Percentiles rank a stretch among this genome's conserved stretches.
These are phyloP conservation scores for Ondatra zibethicus DNA, from an alignment of 2,113 vertebrate genomes.

Conservation along the genomic window DNA sequence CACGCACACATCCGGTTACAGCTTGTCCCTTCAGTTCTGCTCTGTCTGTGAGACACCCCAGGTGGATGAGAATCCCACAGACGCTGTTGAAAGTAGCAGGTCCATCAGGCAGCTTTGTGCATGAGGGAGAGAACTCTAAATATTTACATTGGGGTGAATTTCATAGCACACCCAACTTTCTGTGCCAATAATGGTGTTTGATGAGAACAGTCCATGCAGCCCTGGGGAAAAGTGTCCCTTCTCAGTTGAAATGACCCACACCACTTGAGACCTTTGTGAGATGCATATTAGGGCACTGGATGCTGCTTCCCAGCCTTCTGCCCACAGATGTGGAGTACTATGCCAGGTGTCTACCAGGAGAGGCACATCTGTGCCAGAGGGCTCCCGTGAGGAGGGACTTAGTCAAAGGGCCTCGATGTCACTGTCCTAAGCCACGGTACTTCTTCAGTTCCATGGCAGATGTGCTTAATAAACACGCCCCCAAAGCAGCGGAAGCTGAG, in stretches of 20 bases:
- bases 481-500: accelerated
- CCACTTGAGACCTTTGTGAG: not conserved
- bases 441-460: not conserved
- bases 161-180: too few species aligned
- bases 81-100: constrained; percentile 26
- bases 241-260: not conserved
- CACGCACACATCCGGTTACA: constrained; percentile 46
- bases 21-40: constrained; percentile 69
- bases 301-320: not conserved
- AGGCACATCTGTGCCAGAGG: not conserved
- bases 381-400: accelerated
- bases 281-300: not conserved
- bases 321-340: not conserved
- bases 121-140: constrained; percentile 64
- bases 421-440: not conserved
- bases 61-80: constrained; percentile 45
- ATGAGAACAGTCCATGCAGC: too few species aligned
- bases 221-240: not conserved
- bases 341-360: too few species aligned
- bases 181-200: not conserved
- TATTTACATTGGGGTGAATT: not conserved
- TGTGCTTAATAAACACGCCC: not conserved
- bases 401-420: accelerated
- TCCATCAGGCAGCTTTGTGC: not conserved
- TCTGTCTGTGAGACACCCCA: constrained; percentile 41